Evolutionary conservation across 2,888 invertebrate species (phyloP).

Genomic region (Altica lythri): DNA sequence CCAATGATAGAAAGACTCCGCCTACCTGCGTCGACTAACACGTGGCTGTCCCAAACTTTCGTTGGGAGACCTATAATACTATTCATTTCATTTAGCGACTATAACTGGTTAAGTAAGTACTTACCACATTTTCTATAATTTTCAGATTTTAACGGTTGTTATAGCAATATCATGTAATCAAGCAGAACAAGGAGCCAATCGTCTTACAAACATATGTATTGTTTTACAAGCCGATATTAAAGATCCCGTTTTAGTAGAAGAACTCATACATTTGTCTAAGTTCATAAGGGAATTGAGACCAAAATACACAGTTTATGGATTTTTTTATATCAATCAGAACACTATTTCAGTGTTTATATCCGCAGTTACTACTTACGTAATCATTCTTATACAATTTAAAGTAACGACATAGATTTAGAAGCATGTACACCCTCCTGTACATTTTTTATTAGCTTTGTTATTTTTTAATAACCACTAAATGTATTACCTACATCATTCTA

Average conservation of each 20-base stretch:
- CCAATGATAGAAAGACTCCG: too few relatives aligned
- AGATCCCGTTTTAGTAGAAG: conserved; percentile 16
- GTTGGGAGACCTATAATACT: too few relatives aligned
- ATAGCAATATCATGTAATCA: conserved; percentile 15
- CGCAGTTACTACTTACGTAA: conserved; percentile 15
- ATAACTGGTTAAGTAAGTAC: too few relatives aligned
- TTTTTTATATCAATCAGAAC: conserved; percentile 16
- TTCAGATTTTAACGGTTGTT: conserved; percentile 15
- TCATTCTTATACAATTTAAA: conserved; percentile 18
- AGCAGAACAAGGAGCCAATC: conserved; percentile 17
- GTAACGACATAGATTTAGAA: too few relatives aligned
- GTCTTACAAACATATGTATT: conserved; percentile 13
- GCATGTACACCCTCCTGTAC: too few relatives aligned
- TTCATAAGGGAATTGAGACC: conserved; percentile 16
- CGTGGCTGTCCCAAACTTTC: too few relatives aligned
- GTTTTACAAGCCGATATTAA: conserved; percentile 10
- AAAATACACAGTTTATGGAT: conserved; percentile 14
- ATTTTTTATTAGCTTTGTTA: too few relatives aligned
- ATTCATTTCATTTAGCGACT: too few relatives aligned
- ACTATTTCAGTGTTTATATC: conserved; percentile 22
- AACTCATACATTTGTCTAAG: conserved; percentile 7
- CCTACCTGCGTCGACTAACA: too few relatives aligned
- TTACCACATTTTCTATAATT: too few relatives aligned
- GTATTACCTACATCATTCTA: too few relatives aligned
- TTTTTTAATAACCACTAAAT: too few relatives aligned